These are phyloP conservation scores for Fundulus diaphanus DNA, from an alignment of 2,797 vertebrate genomes.

Conservation along the genomic window DNA sequence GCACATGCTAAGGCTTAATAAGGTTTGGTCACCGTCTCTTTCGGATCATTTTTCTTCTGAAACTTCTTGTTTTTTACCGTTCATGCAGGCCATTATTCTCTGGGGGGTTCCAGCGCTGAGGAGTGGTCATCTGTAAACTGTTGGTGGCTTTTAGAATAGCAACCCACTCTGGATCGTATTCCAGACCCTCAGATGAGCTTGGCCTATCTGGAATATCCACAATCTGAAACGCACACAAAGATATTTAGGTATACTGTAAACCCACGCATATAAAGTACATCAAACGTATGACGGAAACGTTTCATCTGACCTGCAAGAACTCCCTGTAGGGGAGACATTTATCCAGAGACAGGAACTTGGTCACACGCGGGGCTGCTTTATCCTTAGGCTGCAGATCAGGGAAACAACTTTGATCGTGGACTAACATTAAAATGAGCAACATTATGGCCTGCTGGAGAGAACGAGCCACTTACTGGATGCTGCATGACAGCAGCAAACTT, in stretches of 20 bases:
- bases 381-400: slow-evolving; percentile 70
- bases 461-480: slow-evolving; percentile 82
- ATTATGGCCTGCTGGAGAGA: not conserved
- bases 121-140: slow-evolving; percentile 84
- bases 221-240: slow-evolving; percentile 77
- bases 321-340: slow-evolving; percentile 96
- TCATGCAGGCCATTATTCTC: slow-evolving; percentile 91
- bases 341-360: slow-evolving; percentile 96
- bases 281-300: not conserved
- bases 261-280: not conserved
- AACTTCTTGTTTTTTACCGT: slow-evolving; percentile 80
- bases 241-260: not conserved
- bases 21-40: not conserved
- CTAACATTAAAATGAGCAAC: not conserved
- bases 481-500: slow-evolving; percentile 97
- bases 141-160: slow-evolving; percentile 91
- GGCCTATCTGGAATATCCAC: slow-evolving; percentile 91
- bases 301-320: slow-evolving; percentile 91
- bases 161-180: slow-evolving; percentile 97
- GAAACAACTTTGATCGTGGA: not conserved
- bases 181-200: slow-evolving; percentile 84
- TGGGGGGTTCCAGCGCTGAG: slow-evolving; percentile 89
- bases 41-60: not conserved
- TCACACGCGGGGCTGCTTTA: slow-evolving; percentile 85
- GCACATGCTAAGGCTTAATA: too few species aligned